Conservation (phyloP, 2,888 invertebrate species). For the Cryptus viduatorius region DNA sequence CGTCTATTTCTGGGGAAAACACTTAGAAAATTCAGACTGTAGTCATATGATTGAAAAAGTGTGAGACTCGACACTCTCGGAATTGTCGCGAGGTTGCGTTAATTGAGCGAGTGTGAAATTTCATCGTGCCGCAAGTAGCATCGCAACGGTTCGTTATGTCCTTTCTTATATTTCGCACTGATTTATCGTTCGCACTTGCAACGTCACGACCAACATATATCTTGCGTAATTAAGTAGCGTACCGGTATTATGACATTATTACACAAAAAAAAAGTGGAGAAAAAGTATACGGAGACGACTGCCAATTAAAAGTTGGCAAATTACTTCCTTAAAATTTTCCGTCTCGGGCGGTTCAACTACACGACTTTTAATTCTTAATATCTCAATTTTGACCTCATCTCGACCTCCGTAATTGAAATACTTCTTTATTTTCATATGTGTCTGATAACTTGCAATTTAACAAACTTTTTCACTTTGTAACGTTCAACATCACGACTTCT, state of each 20-base stretch:
- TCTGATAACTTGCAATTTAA: neutral
- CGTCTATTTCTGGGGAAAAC: neutral
- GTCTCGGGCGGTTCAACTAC: neutral
- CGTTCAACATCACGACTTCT: neutral
- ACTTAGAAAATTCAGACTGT: constrained; percentile 1
- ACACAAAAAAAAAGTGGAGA: neutral
- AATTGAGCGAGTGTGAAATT: constrained; percentile 59
- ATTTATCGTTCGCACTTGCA: constrained; percentile 17
- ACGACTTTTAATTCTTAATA: neutral
- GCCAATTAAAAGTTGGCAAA: too few relatives aligned
- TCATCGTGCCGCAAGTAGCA: constrained; percentile 33
- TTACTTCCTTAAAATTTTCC: too few relatives aligned
- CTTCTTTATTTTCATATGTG: neutral
- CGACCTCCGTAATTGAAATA: neutral
- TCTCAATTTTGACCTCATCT: neutral
- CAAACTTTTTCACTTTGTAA: neutral
- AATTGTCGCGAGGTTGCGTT: constrained; percentile 27
- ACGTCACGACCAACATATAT: neutral
- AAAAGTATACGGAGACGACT: neutral
- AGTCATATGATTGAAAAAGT: neutral
- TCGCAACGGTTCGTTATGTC: constrained; percentile 43
- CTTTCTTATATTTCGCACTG: constrained; percentile 16
- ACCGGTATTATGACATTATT: neutral
- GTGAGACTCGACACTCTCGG: constrained; percentile 1
- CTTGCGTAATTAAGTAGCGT: constrained; percentile 24